Evolutionary conservation across 2,797 vertebrate species (phyloP).

Genomic region (Hippoglossus hippoglossus): DNA sequence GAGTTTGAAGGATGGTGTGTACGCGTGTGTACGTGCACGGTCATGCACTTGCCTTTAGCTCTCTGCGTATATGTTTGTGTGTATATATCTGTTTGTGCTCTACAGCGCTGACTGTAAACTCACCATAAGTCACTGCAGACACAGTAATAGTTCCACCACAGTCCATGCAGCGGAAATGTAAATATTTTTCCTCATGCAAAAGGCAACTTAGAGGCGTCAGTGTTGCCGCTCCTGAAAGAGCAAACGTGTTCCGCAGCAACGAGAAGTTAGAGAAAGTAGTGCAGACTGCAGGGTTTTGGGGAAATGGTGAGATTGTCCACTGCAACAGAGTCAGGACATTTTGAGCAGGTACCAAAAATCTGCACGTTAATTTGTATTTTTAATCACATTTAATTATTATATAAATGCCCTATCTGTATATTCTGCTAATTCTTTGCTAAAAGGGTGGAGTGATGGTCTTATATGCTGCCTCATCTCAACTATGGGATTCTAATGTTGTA

Average conservation of each 20-base stretch:
- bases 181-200: constrained; percentile 55
- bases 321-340: neutral
- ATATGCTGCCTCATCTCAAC: too few relatives aligned
- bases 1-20: constrained; percentile 64
- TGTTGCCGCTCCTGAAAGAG: constrained; percentile 40
- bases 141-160: constrained; percentile 62
- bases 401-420: neutral
- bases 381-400: neutral
- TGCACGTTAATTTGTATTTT: too few relatives aligned
- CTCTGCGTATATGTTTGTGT: constrained; percentile 7
- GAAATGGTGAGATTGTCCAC: neutral
- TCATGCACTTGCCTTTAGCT: constrained; percentile 35
- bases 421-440: neutral
- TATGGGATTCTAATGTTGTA: too few relatives aligned
- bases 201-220: constrained; percentile 44
- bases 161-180: constrained; percentile 61
- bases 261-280: constrained; percentile 23
- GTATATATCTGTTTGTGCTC: constrained; percentile 49
- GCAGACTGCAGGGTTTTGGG: neutral
- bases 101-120: constrained; percentile 59
- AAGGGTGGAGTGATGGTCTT: too few relatives aligned
- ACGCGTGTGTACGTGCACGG: constrained; percentile 17
- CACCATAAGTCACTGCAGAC: constrained; percentile 70
- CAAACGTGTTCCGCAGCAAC: constrained; percentile 2
- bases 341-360: too few relatives aligned